A percentile compares a stretch with the other conserved stretches of the same genome.
Evolutionary conservation across 2,797 vertebrate species (phyloP).

Genomic region (Selene dorsalis): DNA sequence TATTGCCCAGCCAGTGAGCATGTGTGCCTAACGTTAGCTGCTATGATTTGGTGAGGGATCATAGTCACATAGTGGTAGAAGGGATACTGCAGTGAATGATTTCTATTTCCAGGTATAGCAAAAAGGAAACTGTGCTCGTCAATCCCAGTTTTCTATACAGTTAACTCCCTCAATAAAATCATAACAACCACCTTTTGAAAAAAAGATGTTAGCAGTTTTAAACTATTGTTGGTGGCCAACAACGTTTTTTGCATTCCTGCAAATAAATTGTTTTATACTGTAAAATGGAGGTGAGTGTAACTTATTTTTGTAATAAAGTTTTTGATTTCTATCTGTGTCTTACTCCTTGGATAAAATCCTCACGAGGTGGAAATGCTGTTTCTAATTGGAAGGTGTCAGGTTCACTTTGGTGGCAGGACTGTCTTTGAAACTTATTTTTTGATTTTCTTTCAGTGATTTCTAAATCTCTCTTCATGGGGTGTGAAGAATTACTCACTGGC

Average conservation of each 20-base stretch:
- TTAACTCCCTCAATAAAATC: constrained; percentile 96
- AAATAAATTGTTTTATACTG: constrained; percentile 99
- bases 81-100: constrained; percentile 97
- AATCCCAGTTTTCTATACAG: constrained; percentile 97
- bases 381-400: constrained; percentile 15
- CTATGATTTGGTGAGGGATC: constrained; percentile 70
- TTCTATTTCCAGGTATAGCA: constrained; percentile 88
- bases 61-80: constrained; percentile 86
- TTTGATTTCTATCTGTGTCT: constrained; percentile 99
- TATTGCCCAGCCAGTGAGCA: constrained; percentile 74
- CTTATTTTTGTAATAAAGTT: constrained; percentile 99
- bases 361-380: constrained; percentile 15
- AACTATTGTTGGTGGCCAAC: constrained; percentile 99
- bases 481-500: neutral
- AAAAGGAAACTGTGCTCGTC: constrained; percentile 86
- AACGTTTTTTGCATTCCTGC: constrained; percentile 99
- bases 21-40: constrained; percentile 72
- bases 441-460: neutral
- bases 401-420: neutral
- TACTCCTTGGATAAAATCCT: constrained; percentile 81
- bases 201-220: constrained; percentile 98
- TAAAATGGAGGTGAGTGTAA: constrained; percentile 99
- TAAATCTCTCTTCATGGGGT: neutral
- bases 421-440: neutral
- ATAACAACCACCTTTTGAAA: constrained; percentile 96